Evolutionary conservation across 2,797 vertebrate species (phyloP), one percentile per base, ranked within the genome.

Genomic region (Meriones psammophilus): DNA sequence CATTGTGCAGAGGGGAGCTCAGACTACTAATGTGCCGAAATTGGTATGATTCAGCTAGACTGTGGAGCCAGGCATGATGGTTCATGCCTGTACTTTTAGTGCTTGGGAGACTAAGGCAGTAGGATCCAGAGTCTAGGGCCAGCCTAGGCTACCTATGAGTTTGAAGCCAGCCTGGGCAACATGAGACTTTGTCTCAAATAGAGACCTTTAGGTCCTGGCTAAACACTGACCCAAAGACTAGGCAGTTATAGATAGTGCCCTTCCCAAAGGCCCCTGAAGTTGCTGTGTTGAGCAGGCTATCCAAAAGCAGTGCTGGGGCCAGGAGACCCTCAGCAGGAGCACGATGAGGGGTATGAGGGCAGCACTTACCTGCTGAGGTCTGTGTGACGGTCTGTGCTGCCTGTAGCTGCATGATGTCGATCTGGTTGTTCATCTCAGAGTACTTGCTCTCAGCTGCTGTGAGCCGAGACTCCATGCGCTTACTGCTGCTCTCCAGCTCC

Each of bases 371-470:
- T 99, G 99, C 99, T 0, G 99, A 99, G 24, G 99, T 99, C 90
- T 99, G 99, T 0, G 99, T 99, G 78, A 99, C 98, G 0, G 99
- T 99, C 98, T 99, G 99, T 0, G 99, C 99, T 0, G 99, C 99
- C 96, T 99, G 99, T 3, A 99, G 98, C 97, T 99, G 99, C 99
- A 99, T 99, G 98, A 99, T 99, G 97, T 99, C 99, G 1, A 99
- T 99, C 18, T 99, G 99, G 98, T 99, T 99, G 98, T 99, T 99
- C 98, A 99, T 99, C 91, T 99, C 99, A 0, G 99, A 99, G 98
- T 99, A 99, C 96, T 99, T 99, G 99, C 99, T 99, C 98, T 99
- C 99, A 0, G 99, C 99, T 4, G 99, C 99, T 0, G 98, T 98
- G 93, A 99, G 99, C 20, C 99, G 98, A 0, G 98, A 97, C 97